Evolutionary conservation across 2,113 vertebrate species (phyloP).

Genomic region (Seriola quinqueradiata): DNA sequence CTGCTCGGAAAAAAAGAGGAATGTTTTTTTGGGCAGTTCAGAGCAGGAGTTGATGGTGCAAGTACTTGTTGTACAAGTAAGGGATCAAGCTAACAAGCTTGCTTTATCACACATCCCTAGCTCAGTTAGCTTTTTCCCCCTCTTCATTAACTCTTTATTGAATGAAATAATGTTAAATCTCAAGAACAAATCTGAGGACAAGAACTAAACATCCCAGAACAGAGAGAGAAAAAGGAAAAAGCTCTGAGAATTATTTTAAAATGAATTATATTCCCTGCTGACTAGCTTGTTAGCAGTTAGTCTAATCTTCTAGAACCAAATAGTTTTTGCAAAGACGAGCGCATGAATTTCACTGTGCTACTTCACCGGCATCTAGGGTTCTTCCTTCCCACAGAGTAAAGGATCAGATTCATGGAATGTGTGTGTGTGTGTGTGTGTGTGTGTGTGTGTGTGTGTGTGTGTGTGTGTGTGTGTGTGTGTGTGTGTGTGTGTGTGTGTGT

Average conservation of each 20-base stretch:
- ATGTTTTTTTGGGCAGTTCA: too few species aligned
- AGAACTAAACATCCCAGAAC: neutral
- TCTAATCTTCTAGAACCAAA: neutral
- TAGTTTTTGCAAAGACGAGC: conserved; percentile 10
- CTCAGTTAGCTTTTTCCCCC: neutral
- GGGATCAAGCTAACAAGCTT: neutral
- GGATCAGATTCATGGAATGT: conserved; percentile 60
- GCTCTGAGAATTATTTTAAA: neutral
- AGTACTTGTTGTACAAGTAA: too few species aligned
- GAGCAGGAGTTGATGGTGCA: neutral
- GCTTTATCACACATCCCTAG: neutral
- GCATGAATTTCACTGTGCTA: neutral
- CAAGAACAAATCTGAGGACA: neutral
- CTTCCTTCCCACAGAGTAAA: conserved; percentile 69
- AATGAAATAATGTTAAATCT: neutral
- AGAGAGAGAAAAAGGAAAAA: neutral
- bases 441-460: conserved; percentile 20
- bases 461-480: conserved; percentile 17
- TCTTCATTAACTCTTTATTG: neutral
- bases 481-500: conserved; percentile 23
- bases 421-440: neutral
- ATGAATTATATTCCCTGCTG: neutral
- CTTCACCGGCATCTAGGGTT: conserved; percentile 8
- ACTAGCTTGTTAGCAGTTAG: neutral
- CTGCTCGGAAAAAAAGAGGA: neutral